Conservation (phyloP, 2,113 vertebrate genomes). For the Oncorhynchus keta region DNA sequence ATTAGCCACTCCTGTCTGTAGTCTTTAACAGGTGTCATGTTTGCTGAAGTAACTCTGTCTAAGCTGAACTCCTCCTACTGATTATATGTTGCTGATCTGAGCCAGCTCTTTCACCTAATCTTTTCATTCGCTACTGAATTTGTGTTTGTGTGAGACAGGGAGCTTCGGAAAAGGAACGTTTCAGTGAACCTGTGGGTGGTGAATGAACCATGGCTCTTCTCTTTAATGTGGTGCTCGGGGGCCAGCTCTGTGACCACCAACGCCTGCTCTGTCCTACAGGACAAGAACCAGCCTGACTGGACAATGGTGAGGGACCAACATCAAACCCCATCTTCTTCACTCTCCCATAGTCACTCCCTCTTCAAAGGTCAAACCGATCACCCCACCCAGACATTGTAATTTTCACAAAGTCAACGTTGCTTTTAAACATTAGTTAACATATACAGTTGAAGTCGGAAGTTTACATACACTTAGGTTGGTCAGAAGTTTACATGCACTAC, state of each 20-base stretch:
- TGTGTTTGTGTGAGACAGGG: conserved; percentile 42
- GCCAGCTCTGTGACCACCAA: conserved; percentile 93
- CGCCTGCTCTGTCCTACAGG: conserved; percentile 82
- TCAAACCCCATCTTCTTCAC: background rate
- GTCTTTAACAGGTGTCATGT: background rate
- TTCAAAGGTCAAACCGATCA: background rate
- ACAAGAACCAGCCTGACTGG: conserved; percentile 82
- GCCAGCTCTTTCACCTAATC: background rate
- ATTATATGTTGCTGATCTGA: too few relatives aligned
- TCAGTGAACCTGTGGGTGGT: conserved; percentile 90
- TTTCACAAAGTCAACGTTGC: too few relatives aligned
- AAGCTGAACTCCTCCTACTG: too few relatives aligned
- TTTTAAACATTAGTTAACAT: background rate
- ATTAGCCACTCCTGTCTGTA: background rate
- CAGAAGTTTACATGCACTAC: background rate
- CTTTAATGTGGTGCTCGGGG: conserved; percentile 90
- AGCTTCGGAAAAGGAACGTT: conserved; percentile 63
- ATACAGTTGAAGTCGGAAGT: too few relatives aligned
- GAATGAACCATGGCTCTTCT: conserved; percentile 93
- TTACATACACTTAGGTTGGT: background rate
- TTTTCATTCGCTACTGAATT: background rate
- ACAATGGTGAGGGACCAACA: conserved; percentile 75
- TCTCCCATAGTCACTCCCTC: background rate
- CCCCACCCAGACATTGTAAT: too few relatives aligned
- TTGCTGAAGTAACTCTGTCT: background rate